These are phyloP conservation scores for Orthosia gracilis DNA, from an alignment of 2,888 invertebrate genomes.

Conservation along the genomic window DNA sequence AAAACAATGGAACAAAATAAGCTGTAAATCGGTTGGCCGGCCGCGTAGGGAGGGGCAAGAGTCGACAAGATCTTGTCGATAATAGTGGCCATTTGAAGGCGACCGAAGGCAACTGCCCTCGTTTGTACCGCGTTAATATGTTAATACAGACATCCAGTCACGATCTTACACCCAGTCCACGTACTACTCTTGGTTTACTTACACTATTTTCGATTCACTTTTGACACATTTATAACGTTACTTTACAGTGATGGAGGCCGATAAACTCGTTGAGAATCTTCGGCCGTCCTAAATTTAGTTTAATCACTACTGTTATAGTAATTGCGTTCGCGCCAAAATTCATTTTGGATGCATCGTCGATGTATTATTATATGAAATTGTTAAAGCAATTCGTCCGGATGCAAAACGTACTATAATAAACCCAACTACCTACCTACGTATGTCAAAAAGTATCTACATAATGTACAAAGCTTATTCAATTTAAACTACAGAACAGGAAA, in stretches of 20 bases:
- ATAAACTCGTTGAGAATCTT: conserved; percentile 38
- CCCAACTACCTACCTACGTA: not conserved
- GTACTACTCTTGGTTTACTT: conserved; percentile 73
- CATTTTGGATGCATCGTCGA: conserved; percentile 2
- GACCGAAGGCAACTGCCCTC: conserved; percentile 69
- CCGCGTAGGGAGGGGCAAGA: conserved; percentile 68
- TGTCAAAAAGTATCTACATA: conserved; percentile 6
- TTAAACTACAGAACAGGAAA: conserved; percentile 19
- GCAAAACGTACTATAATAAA: not conserved
- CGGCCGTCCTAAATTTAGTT: conserved; percentile 25
- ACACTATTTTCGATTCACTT: conserved; percentile 75
- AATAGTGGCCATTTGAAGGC: conserved; percentile 68
- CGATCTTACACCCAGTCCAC: conserved; percentile 62
- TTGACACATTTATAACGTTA: conserved; percentile 69
- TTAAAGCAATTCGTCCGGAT: not conserved
- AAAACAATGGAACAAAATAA: conserved; percentile 76
- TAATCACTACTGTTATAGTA: conserved; percentile 35
- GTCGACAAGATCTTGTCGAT: conserved; percentile 71
- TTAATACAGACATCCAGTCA: conserved; percentile 75
- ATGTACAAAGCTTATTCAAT: not conserved
- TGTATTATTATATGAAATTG: not conserved
- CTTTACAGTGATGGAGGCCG: conserved; percentile 45
- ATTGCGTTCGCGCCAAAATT: conserved; percentile 35
- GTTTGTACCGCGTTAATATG: conserved; percentile 79
- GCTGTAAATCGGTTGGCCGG: conserved; percentile 73